Conservation (phyloP, 92 coral and sea anemone genomes). For the Epizoanthus stellaris region DNA sequence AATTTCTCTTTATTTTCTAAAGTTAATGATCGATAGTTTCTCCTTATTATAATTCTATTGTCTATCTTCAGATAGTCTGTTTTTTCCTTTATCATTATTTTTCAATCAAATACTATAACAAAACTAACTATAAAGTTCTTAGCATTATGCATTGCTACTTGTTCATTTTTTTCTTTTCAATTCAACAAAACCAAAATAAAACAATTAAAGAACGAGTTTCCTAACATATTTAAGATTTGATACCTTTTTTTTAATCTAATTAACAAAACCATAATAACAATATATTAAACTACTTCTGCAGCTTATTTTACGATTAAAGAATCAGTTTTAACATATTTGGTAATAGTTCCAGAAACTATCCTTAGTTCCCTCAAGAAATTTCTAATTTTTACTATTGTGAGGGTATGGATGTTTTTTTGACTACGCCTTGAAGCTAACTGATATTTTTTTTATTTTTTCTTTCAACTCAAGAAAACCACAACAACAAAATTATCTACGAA, state of each 20-base stretch:
- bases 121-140: background rate
- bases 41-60: background rate
- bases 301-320: background rate
- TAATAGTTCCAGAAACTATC: background rate
- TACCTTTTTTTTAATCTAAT: background rate
- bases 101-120: conserved; percentile 12
- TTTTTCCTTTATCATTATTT: background rate
- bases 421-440: conserved; percentile 1
- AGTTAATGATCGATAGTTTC: background rate
- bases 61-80: conserved; percentile 10
- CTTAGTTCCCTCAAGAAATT: background rate
- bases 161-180: background rate
- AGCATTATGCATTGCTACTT: background rate
- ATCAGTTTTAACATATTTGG: background rate
- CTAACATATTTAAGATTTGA: background rate
- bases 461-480: conserved; percentile 3
- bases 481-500: background rate
- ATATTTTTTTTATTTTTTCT: background rate
- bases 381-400: background rate
- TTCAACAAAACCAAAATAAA: conserved; percentile 1
- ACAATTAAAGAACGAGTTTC: background rate
- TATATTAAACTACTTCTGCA: background rate
- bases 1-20: background rate
- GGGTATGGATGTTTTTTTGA: background rate
- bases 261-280: background rate